These are phyloP conservation scores for Mesodorylaimus sp. DNA, from an alignment of 2,888 invertebrate genomes.

Conservation along the genomic window DNA sequence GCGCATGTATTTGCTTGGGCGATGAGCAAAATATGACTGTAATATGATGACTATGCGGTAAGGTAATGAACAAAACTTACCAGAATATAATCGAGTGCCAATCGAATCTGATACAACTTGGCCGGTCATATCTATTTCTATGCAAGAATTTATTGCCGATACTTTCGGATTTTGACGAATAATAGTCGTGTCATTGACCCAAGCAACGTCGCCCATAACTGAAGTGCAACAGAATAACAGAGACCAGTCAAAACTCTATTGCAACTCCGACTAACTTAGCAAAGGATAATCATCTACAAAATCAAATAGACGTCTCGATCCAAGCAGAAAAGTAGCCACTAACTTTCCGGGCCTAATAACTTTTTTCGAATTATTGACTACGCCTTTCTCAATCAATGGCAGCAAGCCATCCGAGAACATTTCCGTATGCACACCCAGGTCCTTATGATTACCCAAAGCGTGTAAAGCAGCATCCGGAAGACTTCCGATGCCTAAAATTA, in stretches of 20 bases:
- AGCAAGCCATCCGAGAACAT: slow-evolving; percentile 90
- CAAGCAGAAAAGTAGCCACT: slow-evolving; percentile 77
- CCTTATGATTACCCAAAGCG: slow-evolving; percentile 60
- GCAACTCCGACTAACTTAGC: not conserved
- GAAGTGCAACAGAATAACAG: slow-evolving; percentile 17
- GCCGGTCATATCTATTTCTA: slow-evolving; percentile 81
- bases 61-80: too few relatives aligned
- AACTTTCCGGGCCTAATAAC: slow-evolving; percentile 62
- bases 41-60: too few relatives aligned
- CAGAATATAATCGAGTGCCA: slow-evolving; percentile 51
- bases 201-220: slow-evolving; percentile 74
- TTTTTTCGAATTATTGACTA: slow-evolving; percentile 71
- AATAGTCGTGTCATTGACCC: slow-evolving; percentile 64
- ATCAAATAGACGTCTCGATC: slow-evolving; percentile 64
- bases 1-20: too few relatives aligned
- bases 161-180: slow-evolving; percentile 67
- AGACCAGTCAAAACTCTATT: not conserved
- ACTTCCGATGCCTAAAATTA: slow-evolving; percentile 60
- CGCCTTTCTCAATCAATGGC: slow-evolving; percentile 63
- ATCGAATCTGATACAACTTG: slow-evolving; percentile 85
- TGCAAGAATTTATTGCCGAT: slow-evolving; percentile 90
- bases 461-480: slow-evolving; percentile 81
- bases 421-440: slow-evolving; percentile 85
- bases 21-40: too few relatives aligned
- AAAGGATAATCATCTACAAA: slow-evolving; percentile 77